phyloP scores from a whole-genome alignment of 2,113 vertebrate species.

The Vireo altiloquus region DNA sequence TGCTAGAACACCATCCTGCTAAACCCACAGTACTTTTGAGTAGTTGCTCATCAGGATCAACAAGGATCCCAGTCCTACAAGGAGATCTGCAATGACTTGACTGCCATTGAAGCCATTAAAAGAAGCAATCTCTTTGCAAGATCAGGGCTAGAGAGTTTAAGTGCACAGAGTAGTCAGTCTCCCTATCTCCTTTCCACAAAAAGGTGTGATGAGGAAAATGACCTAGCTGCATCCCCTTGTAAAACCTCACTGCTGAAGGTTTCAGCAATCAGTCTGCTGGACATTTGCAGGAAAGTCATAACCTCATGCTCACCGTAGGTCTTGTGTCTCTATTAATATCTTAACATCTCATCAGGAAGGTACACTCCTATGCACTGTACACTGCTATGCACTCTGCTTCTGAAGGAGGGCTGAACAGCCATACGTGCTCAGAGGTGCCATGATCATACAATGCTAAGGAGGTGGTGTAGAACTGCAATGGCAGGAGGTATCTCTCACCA shows the following conservation, averaged over 20 bases:
- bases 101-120: neutral
- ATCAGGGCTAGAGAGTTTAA: neutral
- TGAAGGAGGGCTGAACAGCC: neutral
- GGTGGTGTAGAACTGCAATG: neutral
- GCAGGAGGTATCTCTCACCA: neutral
- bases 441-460: neutral
- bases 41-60: neutral
- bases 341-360: neutral
- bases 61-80: neutral
- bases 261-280: neutral
- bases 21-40: neutral
- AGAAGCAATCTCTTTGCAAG: neutral
- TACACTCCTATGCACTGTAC: neutral
- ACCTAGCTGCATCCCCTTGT: neutral
- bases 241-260: accelerated
- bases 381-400: neutral
- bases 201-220: neutral
- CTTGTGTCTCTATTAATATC: neutral
- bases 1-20: neutral
- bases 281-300: neutral
- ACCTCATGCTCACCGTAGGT: neutral
- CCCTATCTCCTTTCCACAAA: neutral
- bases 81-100: neutral
- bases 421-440: neutral
- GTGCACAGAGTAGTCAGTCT: neutral